A percentile compares a stretch with the other conserved stretches of the same genome.
These are phyloP conservation scores for Psophia crepitans DNA, from an alignment of 2,113 vertebrate genomes.

Conservation along the genomic window DNA sequence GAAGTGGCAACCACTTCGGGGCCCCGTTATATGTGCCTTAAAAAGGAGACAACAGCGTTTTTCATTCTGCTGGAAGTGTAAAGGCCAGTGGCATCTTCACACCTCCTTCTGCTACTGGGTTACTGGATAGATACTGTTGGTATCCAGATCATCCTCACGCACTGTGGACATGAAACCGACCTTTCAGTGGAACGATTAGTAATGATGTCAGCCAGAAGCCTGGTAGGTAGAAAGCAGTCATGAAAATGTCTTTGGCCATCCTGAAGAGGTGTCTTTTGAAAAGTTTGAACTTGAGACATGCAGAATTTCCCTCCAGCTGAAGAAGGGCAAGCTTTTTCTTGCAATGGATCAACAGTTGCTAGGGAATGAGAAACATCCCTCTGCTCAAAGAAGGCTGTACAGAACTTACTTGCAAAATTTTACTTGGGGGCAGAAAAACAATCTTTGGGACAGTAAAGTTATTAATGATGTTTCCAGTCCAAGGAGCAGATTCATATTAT, in stretches of 20 bases:
- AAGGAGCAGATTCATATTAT: neutral
- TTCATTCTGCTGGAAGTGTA: neutral
- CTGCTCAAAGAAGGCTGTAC: neutral
- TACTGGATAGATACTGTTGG: neutral
- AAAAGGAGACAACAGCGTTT: neutral
- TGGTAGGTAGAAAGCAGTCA: neutral
- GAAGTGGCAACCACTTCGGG: neutral
- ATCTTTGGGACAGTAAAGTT: neutral
- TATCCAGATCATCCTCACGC: neutral
- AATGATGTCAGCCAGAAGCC: neutral
- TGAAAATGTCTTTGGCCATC: neutral
- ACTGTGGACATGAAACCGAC: neutral
- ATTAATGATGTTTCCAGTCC: neutral
- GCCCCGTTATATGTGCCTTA: neutral
- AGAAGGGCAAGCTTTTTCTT: neutral
- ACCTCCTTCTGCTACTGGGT: neutral
- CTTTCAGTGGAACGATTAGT: neutral
- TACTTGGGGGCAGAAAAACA: neutral
- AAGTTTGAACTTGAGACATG: neutral
- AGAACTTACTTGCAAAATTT: neutral
- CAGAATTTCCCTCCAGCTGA: neutral
- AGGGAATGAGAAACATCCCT: neutral
- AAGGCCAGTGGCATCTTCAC: neutral
- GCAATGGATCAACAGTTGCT: neutral
- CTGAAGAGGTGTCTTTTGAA: neutral